Percentiles rank a stretch among this genome's conserved stretches.
Evolutionary conservation across 2,888 invertebrate genomes (phyloP).

Genomic region (Bombyx huttoni): DNA sequence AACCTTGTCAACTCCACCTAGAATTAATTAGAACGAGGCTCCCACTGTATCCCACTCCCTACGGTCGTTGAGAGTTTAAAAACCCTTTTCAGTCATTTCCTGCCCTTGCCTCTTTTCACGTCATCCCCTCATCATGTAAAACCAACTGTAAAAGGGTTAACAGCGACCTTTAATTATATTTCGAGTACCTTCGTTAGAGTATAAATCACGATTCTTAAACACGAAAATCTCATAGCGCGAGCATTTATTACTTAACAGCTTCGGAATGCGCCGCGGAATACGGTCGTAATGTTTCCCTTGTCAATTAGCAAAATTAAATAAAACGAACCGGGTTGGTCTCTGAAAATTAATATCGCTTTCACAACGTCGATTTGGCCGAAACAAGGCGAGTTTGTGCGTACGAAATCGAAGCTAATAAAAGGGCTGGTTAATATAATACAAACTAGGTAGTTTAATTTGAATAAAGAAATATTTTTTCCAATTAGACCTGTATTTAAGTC

Average conservation of each 20-base stretch:
- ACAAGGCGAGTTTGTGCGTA: conserved; percentile 17
- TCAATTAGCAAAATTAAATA: conserved; percentile 65
- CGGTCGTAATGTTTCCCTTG: conserved; percentile 33
- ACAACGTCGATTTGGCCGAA: conserved; percentile 29
- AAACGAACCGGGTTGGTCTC: conserved; percentile 36
- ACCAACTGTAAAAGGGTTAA: conserved; percentile 21
- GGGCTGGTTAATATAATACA: conserved; percentile 6
- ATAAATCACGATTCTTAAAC: conserved; percentile 36
- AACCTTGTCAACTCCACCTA: conserved; percentile 7
- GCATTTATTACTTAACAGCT: conserved; percentile 38
- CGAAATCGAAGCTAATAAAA: conserved; percentile 17
- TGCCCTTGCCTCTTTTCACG: conserved; percentile 8
- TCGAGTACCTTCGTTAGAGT: conserved; percentile 34
- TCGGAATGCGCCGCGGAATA: conserved; percentile 23
- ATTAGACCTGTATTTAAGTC: too few species aligned
- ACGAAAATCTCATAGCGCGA: conserved; percentile 30
- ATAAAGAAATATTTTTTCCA: too few species aligned
- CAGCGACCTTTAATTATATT: conserved; percentile 34
- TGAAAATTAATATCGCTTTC: conserved; percentile 54
- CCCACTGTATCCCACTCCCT: conserved; percentile 2
- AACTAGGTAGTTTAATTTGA: too few species aligned
- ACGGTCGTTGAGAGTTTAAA: conserved; percentile 1
- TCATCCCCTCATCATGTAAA: conserved; percentile 15
- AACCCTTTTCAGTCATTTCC: conserved; percentile 6
- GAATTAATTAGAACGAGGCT: conserved; percentile 11